Base-by-base conservation (phyloP, 1,140 invertebrate genomes). In the Dinothrombium tinctorium region DNA sequence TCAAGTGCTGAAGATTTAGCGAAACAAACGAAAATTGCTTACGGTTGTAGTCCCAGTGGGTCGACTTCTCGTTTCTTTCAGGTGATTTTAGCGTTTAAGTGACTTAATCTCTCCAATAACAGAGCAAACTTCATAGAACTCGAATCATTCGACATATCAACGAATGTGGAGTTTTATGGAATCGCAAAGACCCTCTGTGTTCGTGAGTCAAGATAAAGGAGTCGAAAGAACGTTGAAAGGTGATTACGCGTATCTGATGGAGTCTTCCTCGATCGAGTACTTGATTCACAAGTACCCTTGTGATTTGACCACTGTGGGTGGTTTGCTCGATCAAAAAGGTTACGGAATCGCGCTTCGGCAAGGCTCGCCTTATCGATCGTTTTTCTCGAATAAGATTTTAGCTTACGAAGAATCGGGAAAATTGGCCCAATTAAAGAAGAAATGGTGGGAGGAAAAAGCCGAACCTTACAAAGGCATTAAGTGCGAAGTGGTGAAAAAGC, bases 11-110 rank as follows among this genome's bases (percentile, higher is more conserved):
- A 95, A 57, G 90, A 95, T 61, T 63, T 96, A 33, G 82, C 86
- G 7, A 87, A 86, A 57, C 89, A 96, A 59, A 87, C 81, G 0
- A 80, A 83, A 63, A 90, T 96, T 48, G 84, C 89, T 59, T 96
- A 96, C 56, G 90, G 90, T 2, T 80, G 80, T 14, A 60, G 90
- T 12, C 70, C 75, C 54, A 80, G 77, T 33, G 87, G 89, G 26
- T 84, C 82, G 23, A 95, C 83, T 0, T 76, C 76, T 6, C 73
- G 76, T 29, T 90, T 90, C 59, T 90, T 90, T 53, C 69, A 77
- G 62, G 83, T 92, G 67, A 65, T 56, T 19, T 2, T 25, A 8
- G 9, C 8, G n/a, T n/a, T 28, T 28, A 8, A 28, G n/a, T 28
- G 8, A 28, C 26, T 28, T n/a, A 8, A 7, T n/a, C n/a, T n/a